A percentile compares a stretch with the other conserved stretches of the same genome.
Conservation (phyloP, 2,888 invertebrate genomes). For the Pegoplata infirma region DNA sequence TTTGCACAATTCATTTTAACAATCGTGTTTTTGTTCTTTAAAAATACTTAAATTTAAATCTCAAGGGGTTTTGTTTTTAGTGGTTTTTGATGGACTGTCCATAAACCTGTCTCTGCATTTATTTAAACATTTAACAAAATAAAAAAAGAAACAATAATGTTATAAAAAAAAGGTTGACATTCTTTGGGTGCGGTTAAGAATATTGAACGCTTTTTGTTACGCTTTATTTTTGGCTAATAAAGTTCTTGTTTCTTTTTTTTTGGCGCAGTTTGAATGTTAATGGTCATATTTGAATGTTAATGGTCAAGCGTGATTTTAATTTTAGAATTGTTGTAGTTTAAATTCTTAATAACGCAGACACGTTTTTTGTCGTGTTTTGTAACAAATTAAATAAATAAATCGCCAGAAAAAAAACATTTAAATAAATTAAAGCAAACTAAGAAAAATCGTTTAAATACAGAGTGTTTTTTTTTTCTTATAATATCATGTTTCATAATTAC, state of each 20-base stretch:
- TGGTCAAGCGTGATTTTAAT: slow-evolving; percentile 51
- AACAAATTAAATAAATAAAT: background rate
- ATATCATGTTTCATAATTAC: slow-evolving; percentile 33
- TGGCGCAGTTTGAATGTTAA: background rate
- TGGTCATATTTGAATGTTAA: slow-evolving; percentile 38
- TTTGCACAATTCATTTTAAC: too few relatives aligned
- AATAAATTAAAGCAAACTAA: slow-evolving; percentile 7
- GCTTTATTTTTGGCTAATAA: slow-evolving; percentile 25
- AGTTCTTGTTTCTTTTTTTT: slow-evolving; percentile 1
- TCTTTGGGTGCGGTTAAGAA: slow-evolving; percentile 55
- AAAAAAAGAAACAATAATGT: too few relatives aligned
- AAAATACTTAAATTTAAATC: background rate
- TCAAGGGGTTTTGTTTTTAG: slow-evolving; percentile 20
- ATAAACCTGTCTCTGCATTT: slow-evolving; percentile 51
- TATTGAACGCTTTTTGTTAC: slow-evolving; percentile 36
- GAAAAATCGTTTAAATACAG: slow-evolving; percentile 15
- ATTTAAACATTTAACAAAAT: slow-evolving; percentile 14
- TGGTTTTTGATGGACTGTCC: slow-evolving; percentile 53
- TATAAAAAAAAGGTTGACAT: slow-evolving; percentile 41
- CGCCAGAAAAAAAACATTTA: background rate
- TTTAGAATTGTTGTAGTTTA: background rate
- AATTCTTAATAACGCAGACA: slow-evolving; percentile 28
- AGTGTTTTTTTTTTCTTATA: background rate
- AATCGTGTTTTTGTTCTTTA: too few relatives aligned
- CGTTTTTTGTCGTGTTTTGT: slow-evolving; percentile 40